phyloP scores from a whole-genome alignment of 2,888 invertebrate genomes.

The Pseudanteris insignis region DNA sequence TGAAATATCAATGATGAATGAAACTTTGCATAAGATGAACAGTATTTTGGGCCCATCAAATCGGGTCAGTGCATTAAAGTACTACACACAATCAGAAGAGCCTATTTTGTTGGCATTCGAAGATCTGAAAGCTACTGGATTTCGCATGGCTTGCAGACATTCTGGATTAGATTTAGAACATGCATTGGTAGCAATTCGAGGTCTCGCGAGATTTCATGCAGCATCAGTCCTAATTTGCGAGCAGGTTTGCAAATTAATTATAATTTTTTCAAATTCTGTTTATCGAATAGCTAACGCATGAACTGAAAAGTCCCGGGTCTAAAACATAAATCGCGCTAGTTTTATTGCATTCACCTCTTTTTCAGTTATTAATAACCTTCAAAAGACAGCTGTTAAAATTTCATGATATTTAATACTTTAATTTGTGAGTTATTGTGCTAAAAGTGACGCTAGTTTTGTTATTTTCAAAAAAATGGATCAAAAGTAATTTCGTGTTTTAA shows the following conservation, averaged over 20 bases:
- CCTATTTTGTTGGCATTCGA: slow-evolving; percentile 68
- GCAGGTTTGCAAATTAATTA: slow-evolving; percentile 64
- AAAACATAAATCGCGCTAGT: too few relatives aligned
- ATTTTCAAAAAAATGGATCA: too few relatives aligned
- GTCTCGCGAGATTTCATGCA: slow-evolving; percentile 70
- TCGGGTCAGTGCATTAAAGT: slow-evolving; percentile 55
- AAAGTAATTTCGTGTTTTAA: too few relatives aligned
- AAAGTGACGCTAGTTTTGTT: too few relatives aligned
- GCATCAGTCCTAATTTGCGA: slow-evolving; percentile 69
- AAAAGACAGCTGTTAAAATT: too few relatives aligned
- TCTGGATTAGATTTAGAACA: slow-evolving; percentile 69
- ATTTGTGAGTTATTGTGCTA: too few relatives aligned
- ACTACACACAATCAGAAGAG: slow-evolving; percentile 56
- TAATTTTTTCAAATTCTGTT: background rate
- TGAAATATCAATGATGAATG: slow-evolving; percentile 61
- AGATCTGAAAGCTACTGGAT: slow-evolving; percentile 69
- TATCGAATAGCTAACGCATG: too few relatives aligned
- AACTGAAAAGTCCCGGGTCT: too few relatives aligned
- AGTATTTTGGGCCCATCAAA: slow-evolving; percentile 42
- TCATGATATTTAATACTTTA: too few relatives aligned
- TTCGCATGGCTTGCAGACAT: slow-evolving; percentile 69
- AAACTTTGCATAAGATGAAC: slow-evolving; percentile 58
- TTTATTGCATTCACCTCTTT: too few relatives aligned
- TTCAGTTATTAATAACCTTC: too few relatives aligned
- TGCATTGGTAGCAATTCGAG: slow-evolving; percentile 67